These are phyloP conservation scores for Biston betularia DNA, from an alignment of 2,888 invertebrate species.

Conservation along the genomic window DNA sequence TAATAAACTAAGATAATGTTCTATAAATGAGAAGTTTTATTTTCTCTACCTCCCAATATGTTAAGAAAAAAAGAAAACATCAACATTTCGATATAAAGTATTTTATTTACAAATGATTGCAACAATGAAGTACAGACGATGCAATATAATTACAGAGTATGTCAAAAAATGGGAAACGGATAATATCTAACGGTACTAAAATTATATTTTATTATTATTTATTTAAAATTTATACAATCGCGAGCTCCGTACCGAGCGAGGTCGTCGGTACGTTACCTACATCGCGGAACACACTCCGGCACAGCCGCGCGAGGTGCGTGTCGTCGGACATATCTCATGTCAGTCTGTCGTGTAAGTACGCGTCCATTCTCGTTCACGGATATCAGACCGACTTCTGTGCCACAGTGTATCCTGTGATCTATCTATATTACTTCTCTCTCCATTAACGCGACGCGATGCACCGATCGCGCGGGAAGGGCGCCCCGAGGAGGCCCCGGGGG, in stretches of 20 bases:
- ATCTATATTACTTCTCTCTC: slow-evolving; percentile 30
- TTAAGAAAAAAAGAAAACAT: slow-evolving; percentile 31
- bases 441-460: slow-evolving; percentile 33
- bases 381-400: slow-evolving; percentile 25
- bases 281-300: slow-evolving; percentile 41
- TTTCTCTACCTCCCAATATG: neutral
- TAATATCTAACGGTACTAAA: slow-evolving; percentile 85
- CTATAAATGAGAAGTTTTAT: slow-evolving; percentile 56
- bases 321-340: slow-evolving; percentile 19
- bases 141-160: slow-evolving; percentile 86
- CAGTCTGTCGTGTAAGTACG: neutral
- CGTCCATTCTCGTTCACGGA: neutral
- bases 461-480: slow-evolving; percentile 30
- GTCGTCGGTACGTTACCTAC: slow-evolving; percentile 42
- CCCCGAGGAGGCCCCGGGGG: slow-evolving; percentile 11
- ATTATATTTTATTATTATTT: slow-evolving; percentile 66
- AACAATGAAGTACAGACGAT: slow-evolving; percentile 86
- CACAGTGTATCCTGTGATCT: slow-evolving; percentile 25
- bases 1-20: slow-evolving; percentile 73
- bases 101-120: slow-evolving; percentile 88
- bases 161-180: slow-evolving; percentile 83
- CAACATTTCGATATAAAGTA: slow-evolving; percentile 77
- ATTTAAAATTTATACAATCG: slow-evolving; percentile 79
- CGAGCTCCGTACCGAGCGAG: slow-evolving; percentile 54
- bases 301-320: slow-evolving; percentile 23